Evolutionary conservation across 1,140 invertebrate species (phyloP), one percentile per base, ranked within the genome.

Genomic region (Drosophila willistoni): DNA sequence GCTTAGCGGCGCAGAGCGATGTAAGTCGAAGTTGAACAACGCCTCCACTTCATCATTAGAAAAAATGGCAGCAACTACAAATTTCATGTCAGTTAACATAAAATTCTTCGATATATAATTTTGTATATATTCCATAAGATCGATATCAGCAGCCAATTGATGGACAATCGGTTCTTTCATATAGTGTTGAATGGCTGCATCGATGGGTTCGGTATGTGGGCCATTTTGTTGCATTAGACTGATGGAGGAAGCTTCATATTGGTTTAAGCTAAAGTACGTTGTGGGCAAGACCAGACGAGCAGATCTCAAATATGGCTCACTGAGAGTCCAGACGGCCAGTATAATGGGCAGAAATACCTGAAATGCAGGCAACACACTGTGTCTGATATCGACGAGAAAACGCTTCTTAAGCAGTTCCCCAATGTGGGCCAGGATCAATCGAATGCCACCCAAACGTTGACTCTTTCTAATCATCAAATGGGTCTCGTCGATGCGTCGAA

Each of bases 1-100:
- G 19, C 81, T 72, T 5, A 81, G 19, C 9, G 81, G 78, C 0
- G 77, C 65, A 4, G 78, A 14, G 1, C 68, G 9, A 0, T 29
- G 36, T 17, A 77, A 36, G 39, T 65, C 59, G 1, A 36, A 57
- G 47, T 85, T 81, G 19, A 71, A 85, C 0, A 62, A n/a, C 0
- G 71, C 71, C 2, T 62, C 63, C n/a, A 85, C 44, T 2, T 12
- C 0, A 1, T 44, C 44, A 4, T 72, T 42, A 0, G 7, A n/a
- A 54, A 81, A 75, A 25, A 19, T 54, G 10, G 34, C 81, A 2
- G 71, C 66, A 0, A 67, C 41, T 4, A 71, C 34, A 39, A 78
- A 68, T 1, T 68, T 60, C 0, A 68, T 10, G 33, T 81, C 65
- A 0, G 65, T 64, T 1, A 74, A 19, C 14, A 70, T 5, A 5